A percentile compares a stretch with the other conserved stretches of the same genome.
phyloP scores from a whole-genome alignment of 2,888 invertebrate species.

The Alitta virens region DNA sequence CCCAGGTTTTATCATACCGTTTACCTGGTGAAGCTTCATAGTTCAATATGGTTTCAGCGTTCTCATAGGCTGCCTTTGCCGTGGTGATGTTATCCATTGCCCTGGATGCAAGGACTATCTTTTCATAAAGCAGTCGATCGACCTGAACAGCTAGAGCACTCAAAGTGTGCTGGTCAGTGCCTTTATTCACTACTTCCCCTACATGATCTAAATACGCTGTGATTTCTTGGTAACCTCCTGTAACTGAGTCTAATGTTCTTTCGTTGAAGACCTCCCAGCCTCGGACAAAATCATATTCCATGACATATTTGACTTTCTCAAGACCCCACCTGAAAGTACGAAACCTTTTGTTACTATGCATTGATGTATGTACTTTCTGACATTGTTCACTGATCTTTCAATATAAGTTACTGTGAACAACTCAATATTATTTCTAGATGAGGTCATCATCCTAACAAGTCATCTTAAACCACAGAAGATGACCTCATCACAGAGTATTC shows the following conservation, averaged over 20 bases:
- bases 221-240: background rate
- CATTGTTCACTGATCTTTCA: too few relatives aligned
- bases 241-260: background rate
- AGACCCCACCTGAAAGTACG: constrained; percentile 6
- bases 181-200: too few relatives aligned
- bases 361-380: too few relatives aligned
- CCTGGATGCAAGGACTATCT: background rate
- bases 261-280: background rate
- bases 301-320: constrained; percentile 9
- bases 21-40: background rate
- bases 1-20: background rate
- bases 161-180: too few relatives aligned
- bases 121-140: too few relatives aligned
- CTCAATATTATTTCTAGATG: too few relatives aligned
- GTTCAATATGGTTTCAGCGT: background rate
- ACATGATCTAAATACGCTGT: background rate
- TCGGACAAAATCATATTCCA: background rate
- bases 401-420: too few relatives aligned
- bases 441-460: too few relatives aligned
- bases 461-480: too few relatives aligned
- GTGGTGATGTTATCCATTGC: background rate
- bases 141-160: too few relatives aligned
- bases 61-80: background rate
- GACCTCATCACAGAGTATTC: too few relatives aligned
- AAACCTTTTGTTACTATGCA: too few relatives aligned